Base-by-base conservation (phyloP, 2,797 vertebrate genomes). In the Ptychobarbus kaznakovi region DNA sequence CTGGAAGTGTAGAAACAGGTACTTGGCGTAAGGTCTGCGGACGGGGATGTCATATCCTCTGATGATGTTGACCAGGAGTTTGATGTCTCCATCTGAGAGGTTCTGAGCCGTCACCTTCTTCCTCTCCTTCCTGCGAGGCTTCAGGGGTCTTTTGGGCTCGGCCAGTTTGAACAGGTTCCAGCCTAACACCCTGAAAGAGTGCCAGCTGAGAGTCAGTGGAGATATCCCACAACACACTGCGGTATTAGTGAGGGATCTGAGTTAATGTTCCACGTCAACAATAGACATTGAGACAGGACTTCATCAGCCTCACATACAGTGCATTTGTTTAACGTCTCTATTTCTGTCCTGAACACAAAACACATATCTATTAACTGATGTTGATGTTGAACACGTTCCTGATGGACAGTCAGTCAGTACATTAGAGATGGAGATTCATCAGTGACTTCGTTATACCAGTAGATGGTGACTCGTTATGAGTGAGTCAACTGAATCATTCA, bases 91-190 rank as follows among this genome's bases (percentile, higher is more conserved):
- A 42, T 99, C 97, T 0, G 96, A 96, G 90, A 99, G 94, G 91
- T 98, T 99, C 90, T 99, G 98, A 51, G 96, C 96, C 0, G 97
- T 97, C 86, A 99, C 96, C 91, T 98, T 99, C 94, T 98, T 99
- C 87, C 97, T 96, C 77, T 98, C 98, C 87, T 97, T 99, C 89
- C 98, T 96, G 91, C 94, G 94, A 46, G 98, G 98, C 86, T 96
- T 97, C 89, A 99, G 93, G 0, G 98, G 98, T 11, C 98, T 95
- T 88, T 97, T 99, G 84, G 98, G 95, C 87, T 99, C 98, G 4
- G 97, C 91, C 92, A 99, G 91, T 87, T 98, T 97, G 92, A 99
- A 98, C 69, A 99, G 94, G 94, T 97, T 96, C 8, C 97, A 91
- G 89, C 98, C 98, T 90, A 98, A 91, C 92, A 97, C 94, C 86